Conservation (phyloP, 2,113 vertebrate genomes). For the Cyprinus carpio region DNA sequence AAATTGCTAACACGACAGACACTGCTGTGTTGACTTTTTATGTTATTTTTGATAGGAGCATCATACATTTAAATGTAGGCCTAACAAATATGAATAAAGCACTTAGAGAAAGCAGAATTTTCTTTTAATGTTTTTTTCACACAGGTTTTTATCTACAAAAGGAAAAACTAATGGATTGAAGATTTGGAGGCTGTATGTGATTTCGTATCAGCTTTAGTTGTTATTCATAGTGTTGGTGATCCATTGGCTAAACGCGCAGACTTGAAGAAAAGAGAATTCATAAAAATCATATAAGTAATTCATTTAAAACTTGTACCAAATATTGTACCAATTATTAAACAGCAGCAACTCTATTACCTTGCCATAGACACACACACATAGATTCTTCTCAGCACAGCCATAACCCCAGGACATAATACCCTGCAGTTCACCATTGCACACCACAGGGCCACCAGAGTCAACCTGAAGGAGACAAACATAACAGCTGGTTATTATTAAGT, state of each 20-base stretch:
- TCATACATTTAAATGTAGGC: background rate
- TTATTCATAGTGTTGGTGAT: conserved; percentile 63
- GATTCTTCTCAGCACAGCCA: conserved; percentile 69
- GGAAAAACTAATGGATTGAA: background rate
- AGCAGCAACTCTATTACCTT: conserved; percentile 63
- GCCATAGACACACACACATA: conserved; percentile 71
- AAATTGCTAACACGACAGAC: no score
- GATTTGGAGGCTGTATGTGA: background rate
- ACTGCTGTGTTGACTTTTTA: background rate
- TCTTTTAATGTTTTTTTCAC: background rate
- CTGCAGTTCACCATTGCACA: conserved; percentile 76
- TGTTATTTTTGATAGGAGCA: background rate
- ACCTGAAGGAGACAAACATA: conserved; percentile 65
- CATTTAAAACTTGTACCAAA: background rate
- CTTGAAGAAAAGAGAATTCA: conserved; percentile 46
- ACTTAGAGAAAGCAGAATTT: background rate
- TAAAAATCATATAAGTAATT: background rate
- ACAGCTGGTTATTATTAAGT: background rate
- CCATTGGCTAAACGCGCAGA: conserved; percentile 71
- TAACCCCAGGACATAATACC: conserved; percentile 79
- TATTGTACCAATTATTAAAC: background rate
- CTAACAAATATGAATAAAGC: background rate
- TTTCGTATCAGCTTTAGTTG: conserved; percentile 58
- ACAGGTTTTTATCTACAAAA: background rate
- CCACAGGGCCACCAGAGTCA: conserved; percentile 82